A percentile compares a stretch with the other conserved stretches of the same genome.
These are phyloP conservation scores for Epizoanthus illoricatus DNA, from an alignment of 92 coral and sea anemone species.

Conservation along the genomic window DNA sequence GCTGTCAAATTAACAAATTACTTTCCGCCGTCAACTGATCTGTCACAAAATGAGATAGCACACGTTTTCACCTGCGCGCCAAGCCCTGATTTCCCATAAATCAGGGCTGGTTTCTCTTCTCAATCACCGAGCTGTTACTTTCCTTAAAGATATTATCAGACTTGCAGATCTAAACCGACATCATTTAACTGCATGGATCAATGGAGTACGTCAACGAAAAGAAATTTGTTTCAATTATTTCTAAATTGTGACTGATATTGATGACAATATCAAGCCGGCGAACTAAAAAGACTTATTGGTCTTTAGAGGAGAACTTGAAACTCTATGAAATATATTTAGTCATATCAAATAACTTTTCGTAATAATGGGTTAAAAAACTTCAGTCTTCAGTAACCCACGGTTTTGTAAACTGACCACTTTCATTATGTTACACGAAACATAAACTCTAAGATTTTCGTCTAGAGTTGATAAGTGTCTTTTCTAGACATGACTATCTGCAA, in stretches of 20 bases:
- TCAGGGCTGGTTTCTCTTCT: neutral
- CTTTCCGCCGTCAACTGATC: slow-evolving; percentile 17
- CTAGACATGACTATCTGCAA: no score
- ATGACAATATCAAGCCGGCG: neutral
- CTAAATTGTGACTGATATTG: neutral
- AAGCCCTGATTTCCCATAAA: neutral
- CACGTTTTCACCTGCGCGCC: slow-evolving; percentile 22
- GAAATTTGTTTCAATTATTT: neutral
- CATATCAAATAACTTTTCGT: neutral
- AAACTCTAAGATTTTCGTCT: no score
- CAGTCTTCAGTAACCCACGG: neutral
- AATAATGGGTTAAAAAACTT: neutral
- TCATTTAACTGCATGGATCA: neutral
- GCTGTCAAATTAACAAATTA: slow-evolving; percentile 9
- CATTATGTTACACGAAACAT: no score
- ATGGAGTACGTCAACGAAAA: neutral
- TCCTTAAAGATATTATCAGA: neutral
- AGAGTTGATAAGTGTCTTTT: no score
- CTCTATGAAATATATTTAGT: neutral
- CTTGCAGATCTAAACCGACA: slow-evolving; percentile 5
- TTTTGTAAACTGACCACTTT: no score
- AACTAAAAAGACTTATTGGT: neutral
- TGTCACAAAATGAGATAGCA: neutral
- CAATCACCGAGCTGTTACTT: neutral
- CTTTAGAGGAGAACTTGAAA: neutral